Percentiles rank a stretch among this genome's conserved stretches.
phyloP scores from a whole-genome alignment of 2,888 invertebrate genomes.

The Orchestes rusci region DNA sequence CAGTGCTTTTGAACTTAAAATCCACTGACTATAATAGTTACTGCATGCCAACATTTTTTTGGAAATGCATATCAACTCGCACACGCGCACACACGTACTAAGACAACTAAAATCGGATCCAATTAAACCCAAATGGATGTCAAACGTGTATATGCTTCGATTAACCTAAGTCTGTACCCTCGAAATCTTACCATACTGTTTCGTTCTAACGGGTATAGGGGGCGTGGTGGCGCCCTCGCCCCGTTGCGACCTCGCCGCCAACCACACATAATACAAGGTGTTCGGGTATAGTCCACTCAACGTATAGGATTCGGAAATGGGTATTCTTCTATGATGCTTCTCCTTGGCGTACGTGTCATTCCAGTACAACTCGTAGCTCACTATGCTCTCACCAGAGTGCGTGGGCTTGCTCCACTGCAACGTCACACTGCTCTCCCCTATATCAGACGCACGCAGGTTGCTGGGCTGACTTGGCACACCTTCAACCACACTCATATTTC shows the following conservation, averaged over 20 bases:
- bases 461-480: slow-evolving; percentile 96
- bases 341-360: slow-evolving; percentile 93
- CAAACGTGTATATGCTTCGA: slow-evolving; percentile 31
- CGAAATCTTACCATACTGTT: slow-evolving; percentile 89
- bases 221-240: slow-evolving; percentile 93
- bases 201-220: slow-evolving; percentile 88
- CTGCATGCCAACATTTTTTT: slow-evolving; percentile 37
- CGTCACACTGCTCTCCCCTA: slow-evolving; percentile 85
- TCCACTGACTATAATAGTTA: slow-evolving; percentile 41
- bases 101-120: no score
- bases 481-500: slow-evolving; percentile 33
- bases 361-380: slow-evolving; percentile 95
- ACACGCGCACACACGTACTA: slow-evolving; percentile 33
- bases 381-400: slow-evolving; percentile 87
- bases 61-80: slow-evolving; percentile 30
- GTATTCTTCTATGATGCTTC: slow-evolving; percentile 76
- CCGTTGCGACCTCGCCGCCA: slow-evolving; percentile 91
- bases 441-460: slow-evolving; percentile 77
- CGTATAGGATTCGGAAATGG: slow-evolving; percentile 77
- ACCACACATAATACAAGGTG: slow-evolving; percentile 94
- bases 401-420: slow-evolving; percentile 89
- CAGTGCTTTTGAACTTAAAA: slow-evolving; percentile 40
- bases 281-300: slow-evolving; percentile 89
- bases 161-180: slow-evolving; percentile 1
- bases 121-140: slow-evolving; percentile 20